These are phyloP conservation scores for Parnassius mnemosyne DNA, from an alignment of 2,888 invertebrate genomes.

Conservation along the genomic window DNA sequence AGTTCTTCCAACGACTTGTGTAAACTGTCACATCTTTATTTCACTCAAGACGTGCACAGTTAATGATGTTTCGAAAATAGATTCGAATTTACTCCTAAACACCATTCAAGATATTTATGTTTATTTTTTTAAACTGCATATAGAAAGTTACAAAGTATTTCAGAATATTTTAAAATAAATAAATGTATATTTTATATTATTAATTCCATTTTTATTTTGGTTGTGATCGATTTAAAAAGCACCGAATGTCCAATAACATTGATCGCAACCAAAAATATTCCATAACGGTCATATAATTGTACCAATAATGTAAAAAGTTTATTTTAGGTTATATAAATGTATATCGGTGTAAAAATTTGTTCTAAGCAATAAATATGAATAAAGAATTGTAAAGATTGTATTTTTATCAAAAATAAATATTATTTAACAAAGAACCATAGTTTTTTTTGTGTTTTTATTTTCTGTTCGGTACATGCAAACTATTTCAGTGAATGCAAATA, in stretches of 20 bases:
- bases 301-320: slow-evolving; percentile 28
- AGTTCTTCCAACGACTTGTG: slow-evolving; percentile 1
- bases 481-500: no score
- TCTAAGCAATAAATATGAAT: slow-evolving; percentile 9
- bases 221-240: slow-evolving; percentile 65
- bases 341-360: slow-evolving; percentile 52
- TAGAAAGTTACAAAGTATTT: not conserved
- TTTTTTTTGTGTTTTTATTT: not conserved
- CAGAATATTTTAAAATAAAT: not conserved
- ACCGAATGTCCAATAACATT: slow-evolving; percentile 40
- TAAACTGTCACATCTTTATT: slow-evolving; percentile 64
- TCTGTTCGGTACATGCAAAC: not conserved
- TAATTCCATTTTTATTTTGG: slow-evolving; percentile 52
- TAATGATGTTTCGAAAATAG: slow-evolving; percentile 28
- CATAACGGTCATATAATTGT: slow-evolving; percentile 25
- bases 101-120: no score
- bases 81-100: slow-evolving; percentile 14
- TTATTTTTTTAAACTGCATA: no score
- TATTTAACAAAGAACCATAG: slow-evolving; percentile 41
- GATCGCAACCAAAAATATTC: slow-evolving; percentile 66
- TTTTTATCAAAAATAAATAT: slow-evolving; percentile 45
- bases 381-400: slow-evolving; percentile 29
- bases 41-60: slow-evolving; percentile 54
- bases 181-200: not conserved
- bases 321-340: slow-evolving; percentile 39